Evolutionary conservation across 2,113 vertebrate species (phyloP).

Genomic region (Otus sunia): DNA sequence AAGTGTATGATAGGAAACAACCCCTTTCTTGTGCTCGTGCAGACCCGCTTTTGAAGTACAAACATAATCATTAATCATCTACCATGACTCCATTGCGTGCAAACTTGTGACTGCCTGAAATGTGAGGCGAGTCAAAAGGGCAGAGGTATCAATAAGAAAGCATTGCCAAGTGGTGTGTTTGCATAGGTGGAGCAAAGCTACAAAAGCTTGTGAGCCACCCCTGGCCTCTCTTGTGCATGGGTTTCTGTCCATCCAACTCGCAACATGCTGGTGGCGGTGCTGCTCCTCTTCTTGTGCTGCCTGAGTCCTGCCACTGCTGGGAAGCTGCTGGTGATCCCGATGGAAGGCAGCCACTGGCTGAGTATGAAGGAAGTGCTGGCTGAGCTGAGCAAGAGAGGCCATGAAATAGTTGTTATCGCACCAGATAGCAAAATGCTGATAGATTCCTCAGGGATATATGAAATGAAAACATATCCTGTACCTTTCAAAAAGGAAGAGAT

Average conservation of each 20-base stretch:
- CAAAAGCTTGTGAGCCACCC: not conserved
- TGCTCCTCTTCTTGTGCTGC: slow-evolving; percentile 4
- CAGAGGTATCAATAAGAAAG: not conserved
- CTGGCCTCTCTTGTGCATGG: fast-evolving
- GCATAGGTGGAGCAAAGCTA: fast-evolving
- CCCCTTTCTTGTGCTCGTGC: fast-evolving
- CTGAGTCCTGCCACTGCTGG: not conserved
- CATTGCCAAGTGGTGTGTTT: not conserved
- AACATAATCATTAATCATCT: not conserved
- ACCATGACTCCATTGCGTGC: fast-evolving
- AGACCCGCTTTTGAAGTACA: not conserved
- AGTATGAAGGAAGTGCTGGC: slow-evolving; percentile 72
- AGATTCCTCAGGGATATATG: slow-evolving; percentile 57
- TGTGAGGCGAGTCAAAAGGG: not conserved
- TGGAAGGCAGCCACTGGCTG: slow-evolving; percentile 91
- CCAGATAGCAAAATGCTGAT: slow-evolving; percentile 72
- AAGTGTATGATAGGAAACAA: not conserved
- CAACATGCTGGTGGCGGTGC: not conserved
- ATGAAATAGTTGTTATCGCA: slow-evolving; percentile 76
- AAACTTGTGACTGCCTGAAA: not conserved
- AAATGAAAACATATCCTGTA: slow-evolving; percentile 67
- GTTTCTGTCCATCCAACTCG: fast-evolving
- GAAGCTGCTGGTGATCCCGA: slow-evolving; percentile 80
- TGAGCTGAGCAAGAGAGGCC: slow-evolving; percentile 79
- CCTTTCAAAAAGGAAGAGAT: slow-evolving; percentile 45